These are phyloP conservation scores for Samia ricini DNA, from an alignment of 1,140 invertebrate genomes.

Conservation along the genomic window DNA sequence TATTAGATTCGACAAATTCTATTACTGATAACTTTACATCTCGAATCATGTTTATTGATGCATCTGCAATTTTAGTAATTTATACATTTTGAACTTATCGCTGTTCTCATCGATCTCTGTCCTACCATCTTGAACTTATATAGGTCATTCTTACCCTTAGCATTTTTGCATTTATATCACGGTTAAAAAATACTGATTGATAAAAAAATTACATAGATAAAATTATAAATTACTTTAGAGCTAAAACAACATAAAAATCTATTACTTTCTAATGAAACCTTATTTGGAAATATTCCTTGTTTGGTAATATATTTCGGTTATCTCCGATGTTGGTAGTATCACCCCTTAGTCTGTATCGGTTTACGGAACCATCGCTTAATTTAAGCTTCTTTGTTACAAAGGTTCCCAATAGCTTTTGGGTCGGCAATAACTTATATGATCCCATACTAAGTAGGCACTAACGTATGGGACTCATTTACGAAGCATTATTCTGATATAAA, in stretches of 20 bases:
- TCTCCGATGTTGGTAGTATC: background rate
- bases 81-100: too few species aligned
- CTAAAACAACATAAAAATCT: too few species aligned
- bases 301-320: background rate
- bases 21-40: background rate
- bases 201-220: too few species aligned
- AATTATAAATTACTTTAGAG: too few species aligned
- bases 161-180: too few species aligned
- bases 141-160: too few species aligned
- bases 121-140: too few species aligned
- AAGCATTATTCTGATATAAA: background rate
- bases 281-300: background rate
- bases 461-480: background rate
- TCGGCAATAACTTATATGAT: slow-evolving; percentile 33
- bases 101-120: too few species aligned
- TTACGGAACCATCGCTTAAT: slow-evolving; percentile 33
- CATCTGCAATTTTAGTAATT: too few species aligned
- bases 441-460: slow-evolving; percentile 17
- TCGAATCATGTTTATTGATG: background rate
- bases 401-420: slow-evolving; percentile 23
- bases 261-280: too few species aligned
- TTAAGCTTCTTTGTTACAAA: slow-evolving; percentile 36
- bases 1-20: background rate
- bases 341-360: slow-evolving; percentile 9
- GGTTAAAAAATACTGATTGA: too few species aligned